Evolutionary conservation across 2,113 vertebrate species (phyloP).

Genomic region (Nettapus auritus): DNA sequence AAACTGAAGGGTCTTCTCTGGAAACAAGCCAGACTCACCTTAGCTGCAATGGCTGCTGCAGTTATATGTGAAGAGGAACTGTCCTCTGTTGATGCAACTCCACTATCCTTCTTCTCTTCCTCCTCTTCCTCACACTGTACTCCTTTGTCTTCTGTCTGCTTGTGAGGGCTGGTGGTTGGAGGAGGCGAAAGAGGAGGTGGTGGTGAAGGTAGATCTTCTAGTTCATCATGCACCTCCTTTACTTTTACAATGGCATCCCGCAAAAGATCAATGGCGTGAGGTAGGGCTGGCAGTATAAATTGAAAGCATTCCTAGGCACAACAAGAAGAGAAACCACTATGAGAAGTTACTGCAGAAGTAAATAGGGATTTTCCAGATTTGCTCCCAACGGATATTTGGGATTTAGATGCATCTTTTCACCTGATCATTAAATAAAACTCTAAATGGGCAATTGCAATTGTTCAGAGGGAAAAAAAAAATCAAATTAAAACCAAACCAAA

Average conservation of each 20-base stretch:
- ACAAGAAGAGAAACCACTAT: slow-evolving; percentile 54
- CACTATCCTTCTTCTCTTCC: slow-evolving; percentile 97
- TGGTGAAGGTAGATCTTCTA: slow-evolving; percentile 96
- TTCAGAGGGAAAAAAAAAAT: background rate
- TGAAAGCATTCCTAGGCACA: slow-evolving; percentile 95
- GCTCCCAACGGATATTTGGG: background rate
- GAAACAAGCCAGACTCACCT: slow-evolving; percentile 80
- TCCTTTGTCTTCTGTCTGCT: slow-evolving; percentile 96
- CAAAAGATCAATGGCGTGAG: slow-evolving; percentile 97
- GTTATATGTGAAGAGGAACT: slow-evolving; percentile 98
- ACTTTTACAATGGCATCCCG: slow-evolving; percentile 94
- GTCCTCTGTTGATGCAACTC: slow-evolving; percentile 95
- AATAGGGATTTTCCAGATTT: background rate
- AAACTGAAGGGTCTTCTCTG: background rate
- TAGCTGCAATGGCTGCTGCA: slow-evolving; percentile 95
- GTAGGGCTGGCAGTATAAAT: slow-evolving; percentile 98
- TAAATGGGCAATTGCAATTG: background rate
- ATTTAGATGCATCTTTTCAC: background rate
- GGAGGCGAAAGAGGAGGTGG: slow-evolving; percentile 91
- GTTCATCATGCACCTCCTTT: slow-evolving; percentile 93
- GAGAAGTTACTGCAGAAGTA: slow-evolving; percentile 17
- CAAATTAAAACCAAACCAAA: no score
- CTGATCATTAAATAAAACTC: background rate
- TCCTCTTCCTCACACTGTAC: slow-evolving; percentile 98
- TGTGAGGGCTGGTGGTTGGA: slow-evolving; percentile 92